Percentiles rank a stretch among this genome's conserved stretches.
These are phyloP conservation scores for Gymnobelideus leadbeateri DNA, from an alignment of 2,113 vertebrate species.

Conservation along the genomic window DNA sequence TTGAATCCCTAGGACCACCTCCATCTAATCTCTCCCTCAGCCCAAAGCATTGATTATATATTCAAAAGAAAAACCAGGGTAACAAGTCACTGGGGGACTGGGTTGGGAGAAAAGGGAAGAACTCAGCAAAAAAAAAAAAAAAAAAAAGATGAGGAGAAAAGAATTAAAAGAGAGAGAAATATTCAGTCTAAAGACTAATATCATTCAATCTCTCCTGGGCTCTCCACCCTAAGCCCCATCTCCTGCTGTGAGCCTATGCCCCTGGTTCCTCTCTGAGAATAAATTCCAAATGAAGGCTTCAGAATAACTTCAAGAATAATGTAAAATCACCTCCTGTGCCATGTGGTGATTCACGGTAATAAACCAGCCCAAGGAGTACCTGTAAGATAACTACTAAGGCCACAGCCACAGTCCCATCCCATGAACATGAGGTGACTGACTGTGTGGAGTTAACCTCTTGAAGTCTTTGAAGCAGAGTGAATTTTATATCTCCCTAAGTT, in stretches of 20 bases:
- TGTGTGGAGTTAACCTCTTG: background rate
- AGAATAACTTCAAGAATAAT: conserved; percentile 20
- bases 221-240: background rate
- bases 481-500: background rate
- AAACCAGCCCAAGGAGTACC: background rate
- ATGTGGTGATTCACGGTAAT: conserved; percentile 23
- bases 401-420: background rate
- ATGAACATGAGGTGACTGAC: background rate
- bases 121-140: background rate
- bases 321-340: background rate
- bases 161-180: background rate
- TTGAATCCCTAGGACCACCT: background rate
- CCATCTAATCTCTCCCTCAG: background rate
- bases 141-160: background rate
- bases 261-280: background rate
- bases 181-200: background rate
- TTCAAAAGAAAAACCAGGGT: background rate
- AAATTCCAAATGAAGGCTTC: conserved; percentile 21
- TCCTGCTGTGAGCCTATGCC: background rate
- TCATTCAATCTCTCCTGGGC: background rate
- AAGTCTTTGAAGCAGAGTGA: background rate
- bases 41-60: background rate
- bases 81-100: background rate
- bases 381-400: background rate
- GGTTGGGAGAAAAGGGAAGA: background rate